Percentiles rank a stretch among this genome's conserved stretches.
phyloP scores from a whole-genome alignment of 2,113 vertebrate species.

The Gymnarchus niloticus region DNA sequence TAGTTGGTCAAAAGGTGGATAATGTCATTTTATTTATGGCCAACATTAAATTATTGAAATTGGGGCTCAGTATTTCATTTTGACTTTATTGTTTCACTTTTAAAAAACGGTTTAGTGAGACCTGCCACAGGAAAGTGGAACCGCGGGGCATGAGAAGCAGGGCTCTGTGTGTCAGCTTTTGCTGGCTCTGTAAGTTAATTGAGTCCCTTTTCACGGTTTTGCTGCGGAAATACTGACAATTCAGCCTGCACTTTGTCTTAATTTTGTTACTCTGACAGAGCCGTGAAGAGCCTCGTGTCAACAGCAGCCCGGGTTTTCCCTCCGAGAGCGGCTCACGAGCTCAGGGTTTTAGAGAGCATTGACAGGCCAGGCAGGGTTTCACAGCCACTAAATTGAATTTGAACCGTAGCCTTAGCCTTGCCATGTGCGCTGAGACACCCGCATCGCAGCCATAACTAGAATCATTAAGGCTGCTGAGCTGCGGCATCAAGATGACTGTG shows the following conservation, averaged over 20 bases:
- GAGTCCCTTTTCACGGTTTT: neutral
- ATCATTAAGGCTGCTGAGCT: constrained; percentile 51
- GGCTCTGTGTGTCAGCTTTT: no score
- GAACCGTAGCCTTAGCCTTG: neutral
- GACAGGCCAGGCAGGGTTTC: neutral
- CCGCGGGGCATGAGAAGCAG: no score
- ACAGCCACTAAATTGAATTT: neutral
- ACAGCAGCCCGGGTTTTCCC: neutral
- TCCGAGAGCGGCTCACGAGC: no score
- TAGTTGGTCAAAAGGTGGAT: neutral
- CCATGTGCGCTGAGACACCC: neutral
- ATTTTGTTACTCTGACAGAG: neutral
- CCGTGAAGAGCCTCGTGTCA: neutral
- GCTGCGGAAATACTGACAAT: neutral
- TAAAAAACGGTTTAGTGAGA: no score
- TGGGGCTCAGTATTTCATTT: no score
- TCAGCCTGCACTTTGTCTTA: neutral
- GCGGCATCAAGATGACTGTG: neutral
- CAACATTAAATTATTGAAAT: neutral
- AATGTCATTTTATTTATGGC: neutral
- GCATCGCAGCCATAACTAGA: constrained; percentile 36
- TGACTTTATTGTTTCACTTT: neutral
- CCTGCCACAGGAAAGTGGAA: no score
- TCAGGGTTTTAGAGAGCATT: neutral
- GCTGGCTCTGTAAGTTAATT: neutral